A percentile compares a stretch with the other conserved stretches of the same genome.
phyloP scores from a whole-genome alignment of 2,888 invertebrate genomes.

The Timandra comae region DNA sequence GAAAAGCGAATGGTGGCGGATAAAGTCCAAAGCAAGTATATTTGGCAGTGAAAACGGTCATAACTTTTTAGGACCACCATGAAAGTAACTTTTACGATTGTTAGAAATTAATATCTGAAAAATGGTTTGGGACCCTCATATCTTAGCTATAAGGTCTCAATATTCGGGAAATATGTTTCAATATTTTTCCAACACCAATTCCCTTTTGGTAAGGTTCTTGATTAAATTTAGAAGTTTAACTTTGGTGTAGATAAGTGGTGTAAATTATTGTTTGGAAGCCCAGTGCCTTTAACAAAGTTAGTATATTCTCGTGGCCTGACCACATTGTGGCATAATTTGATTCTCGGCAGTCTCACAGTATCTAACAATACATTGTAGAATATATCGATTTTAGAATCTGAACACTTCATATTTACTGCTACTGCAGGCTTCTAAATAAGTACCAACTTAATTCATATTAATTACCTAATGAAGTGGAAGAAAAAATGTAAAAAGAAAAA shows the following conservation, averaged over 20 bases:
- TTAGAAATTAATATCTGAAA: constrained; percentile 73
- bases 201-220: constrained; percentile 15
- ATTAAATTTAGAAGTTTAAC: constrained; percentile 19
- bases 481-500: too few species aligned
- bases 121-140: constrained; percentile 60
- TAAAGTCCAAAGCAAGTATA: constrained; percentile 59
- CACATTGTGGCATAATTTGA: too few species aligned
- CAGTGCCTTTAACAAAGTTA: too few species aligned
- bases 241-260: background rate
- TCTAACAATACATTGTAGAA: too few species aligned
- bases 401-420: too few species aligned
- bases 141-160: constrained; percentile 52
- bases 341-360: too few species aligned
- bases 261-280: constrained; percentile 2
- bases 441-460: too few species aligned
- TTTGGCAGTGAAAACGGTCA: constrained; percentile 51
- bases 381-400: too few species aligned
- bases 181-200: constrained; percentile 30
- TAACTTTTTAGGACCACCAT: constrained; percentile 67
- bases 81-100: constrained; percentile 72
- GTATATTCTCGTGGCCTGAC: too few species aligned
- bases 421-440: too few species aligned
- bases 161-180: constrained; percentile 37
- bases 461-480: too few species aligned
- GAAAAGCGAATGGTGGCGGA: constrained; percentile 48